Percentiles rank a stretch among this genome's conserved stretches.
These are phyloP conservation scores for Etheostoma perlongum DNA, from an alignment of 2,797 vertebrate species.

Conservation along the genomic window DNA sequence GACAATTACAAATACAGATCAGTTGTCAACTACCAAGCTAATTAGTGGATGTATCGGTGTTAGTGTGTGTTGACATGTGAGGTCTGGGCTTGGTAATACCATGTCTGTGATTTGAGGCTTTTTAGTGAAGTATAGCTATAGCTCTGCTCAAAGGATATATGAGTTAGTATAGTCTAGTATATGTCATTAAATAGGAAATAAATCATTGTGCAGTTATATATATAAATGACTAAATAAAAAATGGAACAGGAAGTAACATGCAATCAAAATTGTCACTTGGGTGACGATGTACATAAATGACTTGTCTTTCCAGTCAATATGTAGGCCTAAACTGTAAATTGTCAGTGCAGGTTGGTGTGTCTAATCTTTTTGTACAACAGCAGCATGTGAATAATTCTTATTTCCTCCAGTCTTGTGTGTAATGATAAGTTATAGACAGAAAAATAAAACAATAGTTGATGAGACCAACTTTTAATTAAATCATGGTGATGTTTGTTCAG, in stretches of 20 bases:
- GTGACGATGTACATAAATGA: constrained; percentile 9
- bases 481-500: constrained; percentile 18
- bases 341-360: constrained; percentile 21
- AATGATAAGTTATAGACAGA: constrained; percentile 48
- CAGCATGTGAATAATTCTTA: constrained; percentile 39
- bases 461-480: constrained; percentile 30
- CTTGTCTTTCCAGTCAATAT: not conserved
- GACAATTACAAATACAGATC: constrained; percentile 20
- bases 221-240: not conserved
- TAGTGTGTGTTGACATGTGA: not conserved
- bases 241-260: not conserved
- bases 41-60: constrained; percentile 17
- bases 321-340: constrained; percentile 29
- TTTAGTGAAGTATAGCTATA: not conserved
- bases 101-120: not conserved
- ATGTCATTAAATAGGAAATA: not conserved
- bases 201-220: not conserved
- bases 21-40: constrained; percentile 11
- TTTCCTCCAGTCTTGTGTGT: constrained; percentile 39
- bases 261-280: not conserved
- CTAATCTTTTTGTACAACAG: constrained; percentile 29
- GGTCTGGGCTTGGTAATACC: not conserved
- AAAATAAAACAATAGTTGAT: constrained; percentile 51
- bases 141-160: not conserved
- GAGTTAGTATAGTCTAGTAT: too few relatives aligned